Base-by-base conservation (phyloP, 2,888 invertebrate genomes). In the Hartigia nigra region DNA sequence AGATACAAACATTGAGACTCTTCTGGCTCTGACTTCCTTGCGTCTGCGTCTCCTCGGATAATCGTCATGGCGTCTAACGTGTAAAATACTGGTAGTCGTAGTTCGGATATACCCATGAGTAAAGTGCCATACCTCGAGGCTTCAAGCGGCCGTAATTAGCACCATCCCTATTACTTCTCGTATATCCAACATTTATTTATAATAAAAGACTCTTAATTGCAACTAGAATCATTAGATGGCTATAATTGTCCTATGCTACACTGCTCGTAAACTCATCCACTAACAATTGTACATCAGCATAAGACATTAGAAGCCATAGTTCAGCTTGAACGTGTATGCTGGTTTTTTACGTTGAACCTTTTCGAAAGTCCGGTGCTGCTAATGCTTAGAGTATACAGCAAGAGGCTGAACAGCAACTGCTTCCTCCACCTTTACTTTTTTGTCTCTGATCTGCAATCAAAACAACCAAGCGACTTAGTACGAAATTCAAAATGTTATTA, bases 381-480 rank as follows among this genome's bases (percentile, higher is more conserved):
- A 84, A 87, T 83, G 84, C 88, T 96, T 97, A 97, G 95, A 97
- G 95, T 95, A 97, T 97, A 94, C 96, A 96, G 94, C 97, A 97
- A 87, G 97, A 96, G 89, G 97, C 95, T 90, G 97, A 97, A 94
- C 97, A 98, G 95, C 97, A 97, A 95, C 97, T 97, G 94, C 97
- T 97, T 90, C 97, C 97, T 87, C 97, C 97, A 86, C 97, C 97
- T 96, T 98, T 98, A 94, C 97, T 97, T 93, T 97, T 97, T 93
- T 97, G 97, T 93, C 97, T 95, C 95, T 97, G 97, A 95, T 97
- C 97, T 98, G 94, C 88, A 95, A 94, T 90, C 90, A 76, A 86
- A 82, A 78, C 70, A 12, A 32, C 12, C 72, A 12, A 9, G 23
- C 23, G 14, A 23, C 23, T 55, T 55, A 55, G 39, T 55, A 55